Evolutionary conservation across 2,888 invertebrate genomes (phyloP), one percentile per base, ranked within the genome.

Genomic region (Macropis europaea): DNA sequence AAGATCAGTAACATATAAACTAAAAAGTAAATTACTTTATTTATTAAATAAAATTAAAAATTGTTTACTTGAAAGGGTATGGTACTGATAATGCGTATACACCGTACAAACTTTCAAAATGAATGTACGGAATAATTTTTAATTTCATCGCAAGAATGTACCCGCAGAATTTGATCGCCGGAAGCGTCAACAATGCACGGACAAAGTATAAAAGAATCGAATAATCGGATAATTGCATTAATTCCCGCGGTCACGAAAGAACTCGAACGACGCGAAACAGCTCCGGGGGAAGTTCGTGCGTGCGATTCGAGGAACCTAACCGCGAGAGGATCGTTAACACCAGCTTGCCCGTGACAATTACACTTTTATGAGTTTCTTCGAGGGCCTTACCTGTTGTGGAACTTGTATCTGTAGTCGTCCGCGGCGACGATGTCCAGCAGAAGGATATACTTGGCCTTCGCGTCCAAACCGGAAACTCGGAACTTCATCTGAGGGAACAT

Each of bases 401-500:
- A 97, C 92, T 97, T 97, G 94, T 97, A 97, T 92, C 97, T 94
- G 94, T 98, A 98, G 93, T 99, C 99, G 92, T 99, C 99, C 78
- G 99, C 98, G 50, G 99, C 98, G 86, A 99, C 98, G 91, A 99
- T 98, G 93, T 99, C 99, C 95, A 99, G 94, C 87, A 99, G 94
- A 77, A 99, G 94, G 91, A 99, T 98, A 94, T 99, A 99, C 93
- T 99, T 99, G 90, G 98, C 97, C 92, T 98, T 97, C 91, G 98
- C 96, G 93, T 99, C 99, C 92, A 99, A 93, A 86, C 99, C 99
- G 90, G 97, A 97, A 88, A 99, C 97, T 90, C 98, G 96, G 92
- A 99, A 98, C 94, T 99, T 99, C 96, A 97, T 99, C 92, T 99
- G 98, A 89, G 99, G 99, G 92, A 99, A 99, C 97, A 99, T 99